phyloP scores from a whole-genome alignment of 2,113 vertebrate species.

The Phasianus colchicus region DNA sequence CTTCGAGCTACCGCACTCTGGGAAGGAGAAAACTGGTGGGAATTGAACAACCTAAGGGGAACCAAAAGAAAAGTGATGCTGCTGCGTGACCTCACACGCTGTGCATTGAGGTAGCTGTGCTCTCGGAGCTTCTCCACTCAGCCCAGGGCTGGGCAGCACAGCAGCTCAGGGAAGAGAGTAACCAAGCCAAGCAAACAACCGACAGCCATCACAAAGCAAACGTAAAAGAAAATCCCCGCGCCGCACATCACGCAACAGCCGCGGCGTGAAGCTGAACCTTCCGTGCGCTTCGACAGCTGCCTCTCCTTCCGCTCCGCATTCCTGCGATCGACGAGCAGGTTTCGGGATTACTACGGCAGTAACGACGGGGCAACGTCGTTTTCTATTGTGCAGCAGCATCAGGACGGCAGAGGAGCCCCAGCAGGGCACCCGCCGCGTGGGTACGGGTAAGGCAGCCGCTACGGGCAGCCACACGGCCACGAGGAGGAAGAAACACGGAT shows the following conservation, averaged over 20 bases:
- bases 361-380: neutral
- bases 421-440: no score
- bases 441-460: no score
- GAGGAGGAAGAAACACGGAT: neutral
- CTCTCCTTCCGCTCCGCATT: neutral
- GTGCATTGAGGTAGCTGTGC: neutral
- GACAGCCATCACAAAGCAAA: neutral
- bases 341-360: neutral
- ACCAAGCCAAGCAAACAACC: neutral
- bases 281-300: neutral
- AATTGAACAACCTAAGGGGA: neutral
- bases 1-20: neutral
- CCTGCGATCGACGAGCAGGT: neutral
- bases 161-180: neutral
- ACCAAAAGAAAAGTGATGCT: neutral
- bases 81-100: neutral
- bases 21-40: neutral
- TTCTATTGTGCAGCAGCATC: no score
- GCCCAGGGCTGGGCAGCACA: neutral
- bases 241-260: neutral
- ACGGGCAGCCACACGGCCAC: neutral
- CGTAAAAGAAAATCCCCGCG: neutral
- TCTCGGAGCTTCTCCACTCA: neutral
- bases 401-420: no score
- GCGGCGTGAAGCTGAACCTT: neutral